Evolutionary conservation across 2,888 invertebrate species (phyloP), one percentile per base, ranked within the genome.

Genomic region (Trichogramma evanescens): DNA sequence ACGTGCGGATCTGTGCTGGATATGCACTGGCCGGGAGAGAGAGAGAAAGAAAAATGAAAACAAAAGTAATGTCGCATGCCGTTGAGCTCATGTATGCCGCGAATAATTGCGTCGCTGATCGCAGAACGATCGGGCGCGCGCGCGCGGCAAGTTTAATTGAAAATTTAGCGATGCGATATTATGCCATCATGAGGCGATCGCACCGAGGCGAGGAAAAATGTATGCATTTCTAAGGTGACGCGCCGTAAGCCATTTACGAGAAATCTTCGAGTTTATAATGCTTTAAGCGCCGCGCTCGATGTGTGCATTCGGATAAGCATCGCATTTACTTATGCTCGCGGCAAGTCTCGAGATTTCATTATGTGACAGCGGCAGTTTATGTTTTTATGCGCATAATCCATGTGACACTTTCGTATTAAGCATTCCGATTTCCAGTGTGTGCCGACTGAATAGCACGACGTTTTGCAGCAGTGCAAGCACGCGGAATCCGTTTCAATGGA

Each of bases 361-460:
- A 46, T 26, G 52, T 45, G 26, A 26, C 26, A 26, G 26, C 26
- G 26, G 26, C 26, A 26, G 26, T 26, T 26, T 26, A 26, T 26
- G 26, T 26, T 26, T 26, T 26, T 26, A 26, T 26, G 26, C 46
- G 41, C 48, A 42, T 42, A 43, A 46, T 48, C 46, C 38, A 48
- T 48, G 58, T 52, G 46, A 58, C 58, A 58, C 58, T 52, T 52
- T 48, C 42, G 8, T 26, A 58, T 52, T 52, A 26, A 26, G 38
- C 52, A 6, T 10, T 6, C 6, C 41, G 41, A 52, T 42, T 43
- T 41, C 26, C 43, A 43, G 10, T 39, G 44, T 58, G 46, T 58
- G 52, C n/a, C 41, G 52, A 48, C 52, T 52, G 52, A 48, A 42
- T 9, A 46, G 43, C 45, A 26, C 39, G 41, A 10, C 10, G 10